Evolutionary conservation across 2,888 invertebrate species (phyloP).

Genomic region (Smittia aterrima): DNA sequence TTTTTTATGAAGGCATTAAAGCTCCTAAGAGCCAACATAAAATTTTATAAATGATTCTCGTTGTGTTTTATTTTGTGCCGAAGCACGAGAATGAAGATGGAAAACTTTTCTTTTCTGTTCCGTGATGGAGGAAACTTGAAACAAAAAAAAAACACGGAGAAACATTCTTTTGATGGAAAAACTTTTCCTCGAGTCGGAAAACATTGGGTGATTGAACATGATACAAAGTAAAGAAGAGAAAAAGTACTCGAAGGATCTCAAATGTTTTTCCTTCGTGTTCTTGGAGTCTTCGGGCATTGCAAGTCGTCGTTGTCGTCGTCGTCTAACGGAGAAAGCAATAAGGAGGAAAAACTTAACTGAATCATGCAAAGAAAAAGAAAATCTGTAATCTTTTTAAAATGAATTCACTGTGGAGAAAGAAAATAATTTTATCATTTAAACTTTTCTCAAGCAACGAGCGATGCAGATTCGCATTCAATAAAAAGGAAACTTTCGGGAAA

Average conservation of each 20-base stretch:
- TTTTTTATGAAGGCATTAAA: conserved; percentile 37
- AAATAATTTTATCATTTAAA: conserved; percentile 23
- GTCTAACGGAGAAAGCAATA: not conserved
- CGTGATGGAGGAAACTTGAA: not conserved
- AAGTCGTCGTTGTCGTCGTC: too few species aligned
- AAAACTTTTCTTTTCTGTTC: conserved; percentile 20
- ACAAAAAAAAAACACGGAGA: conserved; percentile 1
- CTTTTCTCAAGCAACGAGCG: not conserved
- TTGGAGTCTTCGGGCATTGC: not conserved
- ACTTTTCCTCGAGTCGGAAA: not conserved
- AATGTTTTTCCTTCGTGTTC: not conserved
- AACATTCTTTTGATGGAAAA: conserved; percentile 12
- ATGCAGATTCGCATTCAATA: not conserved
- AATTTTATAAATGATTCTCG: conserved; percentile 38
- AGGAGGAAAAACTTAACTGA: not conserved
- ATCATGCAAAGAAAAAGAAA: not conserved
- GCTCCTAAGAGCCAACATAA: conserved; percentile 32
- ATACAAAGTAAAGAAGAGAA: not conserved
- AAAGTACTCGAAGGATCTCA: not conserved
- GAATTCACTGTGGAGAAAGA: not conserved
- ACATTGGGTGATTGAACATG: conserved; percentile 18
- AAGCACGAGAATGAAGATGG: not conserved
- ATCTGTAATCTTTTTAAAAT: conserved; percentile 20
- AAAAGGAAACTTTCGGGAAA: not conserved
- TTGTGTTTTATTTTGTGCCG: conserved; percentile 29